Conservation (phyloP, 2,113 vertebrate species). For the Morphnarchus princeps region DNA sequence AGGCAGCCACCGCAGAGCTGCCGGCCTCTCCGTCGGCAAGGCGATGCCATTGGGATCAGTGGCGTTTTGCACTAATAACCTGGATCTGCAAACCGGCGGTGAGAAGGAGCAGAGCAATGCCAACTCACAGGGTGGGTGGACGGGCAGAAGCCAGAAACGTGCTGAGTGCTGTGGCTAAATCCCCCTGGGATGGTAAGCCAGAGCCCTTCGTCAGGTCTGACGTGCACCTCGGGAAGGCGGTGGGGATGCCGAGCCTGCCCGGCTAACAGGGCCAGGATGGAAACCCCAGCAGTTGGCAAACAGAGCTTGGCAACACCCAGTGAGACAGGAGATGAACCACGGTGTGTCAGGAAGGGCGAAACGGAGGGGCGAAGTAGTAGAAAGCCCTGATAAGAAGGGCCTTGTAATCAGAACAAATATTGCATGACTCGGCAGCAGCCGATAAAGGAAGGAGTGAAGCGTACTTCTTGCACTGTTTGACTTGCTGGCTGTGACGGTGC, state of each 20-base stretch:
- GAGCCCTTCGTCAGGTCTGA: neutral
- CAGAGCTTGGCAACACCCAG: neutral
- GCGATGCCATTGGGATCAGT: neutral
- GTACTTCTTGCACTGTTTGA: neutral
- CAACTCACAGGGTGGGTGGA: neutral
- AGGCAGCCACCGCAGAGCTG: neutral
- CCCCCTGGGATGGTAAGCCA: neutral
- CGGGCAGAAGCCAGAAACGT: neutral
- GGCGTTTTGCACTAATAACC: neutral
- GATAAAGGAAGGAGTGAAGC: neutral
- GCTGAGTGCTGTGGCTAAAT: neutral
- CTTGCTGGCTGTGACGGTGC: fast-evolving
- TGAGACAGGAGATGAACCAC: neutral
- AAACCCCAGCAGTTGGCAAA: neutral
- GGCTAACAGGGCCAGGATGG: neutral
- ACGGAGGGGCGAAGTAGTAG: neutral
- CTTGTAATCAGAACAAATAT: neutral
- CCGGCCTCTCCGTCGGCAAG: neutral
- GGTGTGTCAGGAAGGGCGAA: neutral
- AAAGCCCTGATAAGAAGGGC: neutral
- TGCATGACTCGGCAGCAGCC: neutral
- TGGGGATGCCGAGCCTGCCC: neutral
- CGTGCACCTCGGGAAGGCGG: fast-evolving
- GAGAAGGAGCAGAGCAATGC: neutral
- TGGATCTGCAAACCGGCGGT: neutral